Conservation (phyloP, 1,140 invertebrate species). For the Sitobion miscanthi region DNA sequence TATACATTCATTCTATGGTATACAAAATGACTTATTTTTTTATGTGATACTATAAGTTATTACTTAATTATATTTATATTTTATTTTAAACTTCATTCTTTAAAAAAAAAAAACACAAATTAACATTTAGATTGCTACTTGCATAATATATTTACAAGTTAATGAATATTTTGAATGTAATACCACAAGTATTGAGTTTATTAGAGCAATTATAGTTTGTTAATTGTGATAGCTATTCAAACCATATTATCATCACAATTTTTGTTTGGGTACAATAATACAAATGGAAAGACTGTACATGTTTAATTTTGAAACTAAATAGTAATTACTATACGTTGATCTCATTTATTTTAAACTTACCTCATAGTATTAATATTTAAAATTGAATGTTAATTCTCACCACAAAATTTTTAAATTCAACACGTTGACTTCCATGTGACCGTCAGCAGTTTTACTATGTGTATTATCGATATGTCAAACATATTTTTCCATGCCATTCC, state of each 20-base stretch:
- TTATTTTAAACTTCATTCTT: background rate
- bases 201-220: background rate
- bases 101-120: background rate
- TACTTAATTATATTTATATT: background rate
- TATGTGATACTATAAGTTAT: background rate
- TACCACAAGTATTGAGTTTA: background rate
- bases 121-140: background rate
- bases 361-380: background rate
- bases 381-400: background rate
- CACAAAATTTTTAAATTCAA: background rate
- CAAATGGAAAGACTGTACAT: background rate
- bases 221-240: background rate
- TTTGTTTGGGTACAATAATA: background rate
- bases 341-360: slow-evolving; percentile 28
- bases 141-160: background rate
- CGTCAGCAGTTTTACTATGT: too few species aligned
- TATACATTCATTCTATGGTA: background rate
- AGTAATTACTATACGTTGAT: background rate
- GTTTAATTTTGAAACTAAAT: background rate
- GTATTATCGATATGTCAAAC: too few species aligned
- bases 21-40: background rate
- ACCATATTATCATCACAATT: background rate
- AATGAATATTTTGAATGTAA: background rate
- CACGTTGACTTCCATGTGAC: too few species aligned
- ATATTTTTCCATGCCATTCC: too few species aligned